A percentile compares a stretch with the other conserved stretches of the same genome.
Conservation (phyloP, 1,140 invertebrate species). For the Psilanteris sp. region DNA sequence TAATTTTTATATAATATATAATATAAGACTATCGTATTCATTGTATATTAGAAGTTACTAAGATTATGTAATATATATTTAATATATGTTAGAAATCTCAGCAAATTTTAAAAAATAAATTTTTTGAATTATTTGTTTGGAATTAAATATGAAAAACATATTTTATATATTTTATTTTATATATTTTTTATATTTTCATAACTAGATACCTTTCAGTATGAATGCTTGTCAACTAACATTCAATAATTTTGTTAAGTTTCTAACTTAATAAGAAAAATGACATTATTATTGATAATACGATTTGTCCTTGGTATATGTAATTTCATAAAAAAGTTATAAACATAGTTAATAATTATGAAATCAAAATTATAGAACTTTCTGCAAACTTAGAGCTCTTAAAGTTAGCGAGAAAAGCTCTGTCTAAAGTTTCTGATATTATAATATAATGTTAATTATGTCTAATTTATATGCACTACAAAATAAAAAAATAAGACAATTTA, state of each 20-base stretch:
- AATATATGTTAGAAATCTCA: too few relatives aligned
- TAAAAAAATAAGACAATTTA: constrained; percentile 7
- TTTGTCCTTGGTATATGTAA: constrained; percentile 32
- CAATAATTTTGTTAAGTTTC: constrained; percentile 23
- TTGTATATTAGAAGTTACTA: too few relatives aligned
- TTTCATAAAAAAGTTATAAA: constrained; percentile 44
- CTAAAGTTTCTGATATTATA: constrained; percentile 45
- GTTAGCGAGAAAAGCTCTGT: constrained; percentile 43
- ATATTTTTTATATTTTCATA: too few relatives aligned
- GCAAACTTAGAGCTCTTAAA: constrained; percentile 23
- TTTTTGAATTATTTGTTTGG: too few relatives aligned
- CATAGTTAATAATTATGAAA: constrained; percentile 52
- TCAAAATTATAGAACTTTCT: constrained; percentile 49
- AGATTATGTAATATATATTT: too few relatives aligned
- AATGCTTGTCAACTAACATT: constrained; percentile 40
- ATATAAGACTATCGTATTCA: too few relatives aligned
- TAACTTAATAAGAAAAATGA: constrained; percentile 36
- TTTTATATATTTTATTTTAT: too few relatives aligned
- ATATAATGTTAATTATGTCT: constrained; percentile 45
- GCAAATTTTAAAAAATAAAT: too few relatives aligned
- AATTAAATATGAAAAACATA: too few relatives aligned
- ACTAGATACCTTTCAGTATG: too few relatives aligned
- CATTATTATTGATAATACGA: constrained; percentile 37
- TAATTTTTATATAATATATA: too few relatives aligned
- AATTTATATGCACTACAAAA: constrained; percentile 33